Conservation (phyloP, 2,888 invertebrate species). For the Limnephilus lunatus region DNA sequence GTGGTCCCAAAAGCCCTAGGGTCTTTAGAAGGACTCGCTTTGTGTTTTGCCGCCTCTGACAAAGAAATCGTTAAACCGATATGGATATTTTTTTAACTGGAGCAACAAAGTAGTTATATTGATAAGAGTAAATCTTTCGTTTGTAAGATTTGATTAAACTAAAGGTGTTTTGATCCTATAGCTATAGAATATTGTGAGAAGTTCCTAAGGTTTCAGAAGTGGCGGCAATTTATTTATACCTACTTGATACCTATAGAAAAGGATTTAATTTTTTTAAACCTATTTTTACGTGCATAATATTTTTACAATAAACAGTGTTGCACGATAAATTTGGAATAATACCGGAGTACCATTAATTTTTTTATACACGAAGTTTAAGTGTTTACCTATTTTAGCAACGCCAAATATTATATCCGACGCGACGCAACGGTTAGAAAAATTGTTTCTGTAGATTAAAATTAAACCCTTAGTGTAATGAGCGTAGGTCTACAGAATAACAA, state of each 20-base stretch:
- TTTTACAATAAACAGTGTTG: too few relatives aligned
- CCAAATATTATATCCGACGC: not conserved
- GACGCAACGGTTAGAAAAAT: not conserved
- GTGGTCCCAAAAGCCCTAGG: conserved; percentile 12
- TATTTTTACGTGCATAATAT: too few relatives aligned
- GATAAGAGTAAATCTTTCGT: not conserved
- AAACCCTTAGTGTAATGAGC: too few relatives aligned
- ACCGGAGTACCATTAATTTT: not conserved
- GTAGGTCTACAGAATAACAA: too few relatives aligned
- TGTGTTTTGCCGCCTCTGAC: conserved; percentile 55
- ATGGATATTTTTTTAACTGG: not conserved
- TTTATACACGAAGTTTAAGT: not conserved
- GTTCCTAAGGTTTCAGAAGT: not conserved
- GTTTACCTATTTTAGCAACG: not conserved
- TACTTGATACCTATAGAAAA: too few relatives aligned
- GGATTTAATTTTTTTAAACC: too few relatives aligned
- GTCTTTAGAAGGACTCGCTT: conserved; percentile 43
- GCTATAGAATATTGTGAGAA: not conserved
- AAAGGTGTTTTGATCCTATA: not conserved
- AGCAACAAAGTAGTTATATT: not conserved
- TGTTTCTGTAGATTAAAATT: not conserved
- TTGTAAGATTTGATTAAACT: not conserved
- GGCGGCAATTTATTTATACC: not conserved
- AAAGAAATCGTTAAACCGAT: conserved; percentile 44
- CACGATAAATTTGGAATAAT: too few relatives aligned